Base-by-base conservation (phyloP, 1,140 invertebrate genomes). In the Polypedilum pembai region DNA sequence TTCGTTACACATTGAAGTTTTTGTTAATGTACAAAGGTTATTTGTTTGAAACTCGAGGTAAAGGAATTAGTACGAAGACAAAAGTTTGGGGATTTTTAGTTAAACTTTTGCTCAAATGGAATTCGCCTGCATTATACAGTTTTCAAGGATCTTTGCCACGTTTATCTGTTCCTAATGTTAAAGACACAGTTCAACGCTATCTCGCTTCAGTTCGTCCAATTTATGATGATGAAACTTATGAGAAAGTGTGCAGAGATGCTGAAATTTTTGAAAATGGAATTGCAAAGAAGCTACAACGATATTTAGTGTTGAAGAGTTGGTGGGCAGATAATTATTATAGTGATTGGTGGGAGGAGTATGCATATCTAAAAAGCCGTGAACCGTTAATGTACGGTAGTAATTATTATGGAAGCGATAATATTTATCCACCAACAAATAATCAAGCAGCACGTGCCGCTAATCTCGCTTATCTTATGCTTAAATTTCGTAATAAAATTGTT, bases 271-370 rank as follows among this genome's bases (percentile, higher is more conserved):
- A 18, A 20, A 69, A 69, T 20, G 65, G 65, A 69, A 69, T 69
- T 69, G 17, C n/a, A n/a, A 69, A n/a, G 17, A 69, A 69, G 18
- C 12, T 69, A 1, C 65, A 69, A 18, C 17, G 65, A 20, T 69
- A 69, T 69, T 69, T 69, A 18, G 20, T 69, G n/a, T 18, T 69
- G 8, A 69, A 69, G 10, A 69, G 65, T 20, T 69, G 65, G 65
- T 93, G 91, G 91, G 87, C 91, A 0, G 89, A 87, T 66, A 94
- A 94, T 85, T 90, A 96, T 83, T 94, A 97, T 0, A 94, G 94
- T 12, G 96, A 98, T 88, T 98, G 96, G 96, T 98, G 96, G 96
- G 96, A 98, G 83, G 94, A 98, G 81, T 98, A 95, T 82, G 94
- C 98, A 17, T 98, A 98, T 81, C 85, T 98, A 0, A 84, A 94